These are phyloP conservation scores for Euphonia xanthogaster DNA, from an alignment of 2,797 vertebrate species.

Conservation along the genomic window DNA sequence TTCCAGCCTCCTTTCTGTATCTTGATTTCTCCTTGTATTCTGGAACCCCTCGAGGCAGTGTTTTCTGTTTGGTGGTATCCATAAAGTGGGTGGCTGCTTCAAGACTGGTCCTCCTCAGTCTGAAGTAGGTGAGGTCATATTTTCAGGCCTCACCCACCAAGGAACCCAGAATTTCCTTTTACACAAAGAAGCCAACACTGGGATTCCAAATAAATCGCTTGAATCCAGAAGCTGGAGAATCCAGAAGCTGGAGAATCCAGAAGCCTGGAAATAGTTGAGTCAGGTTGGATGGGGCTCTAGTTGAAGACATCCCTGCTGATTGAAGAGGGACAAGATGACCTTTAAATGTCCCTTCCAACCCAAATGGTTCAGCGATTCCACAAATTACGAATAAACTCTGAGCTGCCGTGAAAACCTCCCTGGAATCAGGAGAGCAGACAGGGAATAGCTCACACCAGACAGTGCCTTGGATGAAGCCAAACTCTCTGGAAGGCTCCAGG, in stretches of 20 bases:
- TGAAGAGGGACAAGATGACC: not conserved
- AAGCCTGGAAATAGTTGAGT: not conserved
- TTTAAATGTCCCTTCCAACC: not conserved
- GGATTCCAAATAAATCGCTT: not conserved
- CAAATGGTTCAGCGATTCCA: fast-evolving
- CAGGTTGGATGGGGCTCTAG: not conserved
- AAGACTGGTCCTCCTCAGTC: not conserved
- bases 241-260: not conserved
- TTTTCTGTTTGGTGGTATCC: not conserved
- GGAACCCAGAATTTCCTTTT: not conserved
- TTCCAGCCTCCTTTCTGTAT: not conserved
- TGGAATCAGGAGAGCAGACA: not conserved
- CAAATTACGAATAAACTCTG: not conserved
- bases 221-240: not conserved
- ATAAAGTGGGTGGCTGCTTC: not conserved
- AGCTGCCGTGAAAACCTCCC: not conserved
- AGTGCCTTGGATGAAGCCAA: constrained; percentile 18
- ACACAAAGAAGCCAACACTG: fast-evolving
- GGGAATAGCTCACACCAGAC: not conserved
- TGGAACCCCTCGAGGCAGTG: not conserved
- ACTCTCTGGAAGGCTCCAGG: constrained; percentile 53
- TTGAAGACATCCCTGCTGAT: not conserved
- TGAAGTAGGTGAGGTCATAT: not conserved
- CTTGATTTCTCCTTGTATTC: not conserved
- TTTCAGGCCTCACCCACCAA: not conserved